Conservation (phyloP, 2,888 invertebrate species). For the Agrochola circellaris region DNA sequence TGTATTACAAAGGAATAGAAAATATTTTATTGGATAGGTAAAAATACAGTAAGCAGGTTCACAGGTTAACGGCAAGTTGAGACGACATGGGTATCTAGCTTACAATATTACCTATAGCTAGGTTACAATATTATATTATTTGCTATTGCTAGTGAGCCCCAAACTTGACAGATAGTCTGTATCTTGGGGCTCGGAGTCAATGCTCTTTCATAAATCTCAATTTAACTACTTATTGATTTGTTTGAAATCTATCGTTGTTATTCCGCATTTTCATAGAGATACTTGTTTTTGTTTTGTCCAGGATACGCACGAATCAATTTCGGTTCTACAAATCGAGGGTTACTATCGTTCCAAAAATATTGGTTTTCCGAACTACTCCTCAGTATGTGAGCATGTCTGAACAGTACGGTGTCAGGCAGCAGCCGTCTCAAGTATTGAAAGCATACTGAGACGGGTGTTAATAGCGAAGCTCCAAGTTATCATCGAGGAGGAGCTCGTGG, state of each 20-base stretch:
- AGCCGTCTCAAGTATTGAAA: constrained; percentile 22
- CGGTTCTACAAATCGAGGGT: too few species aligned
- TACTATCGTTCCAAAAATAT: background rate
- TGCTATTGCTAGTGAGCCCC: too few species aligned
- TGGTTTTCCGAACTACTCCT: background rate
- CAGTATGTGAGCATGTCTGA: constrained; percentile 6
- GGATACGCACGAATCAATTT: background rate
- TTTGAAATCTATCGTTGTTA: background rate
- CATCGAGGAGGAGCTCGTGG: too few species aligned
- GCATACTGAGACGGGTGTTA: constrained; percentile 25
- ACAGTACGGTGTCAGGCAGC: background rate
- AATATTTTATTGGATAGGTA: too few species aligned
- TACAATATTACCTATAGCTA: too few species aligned
- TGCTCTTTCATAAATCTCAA: background rate
- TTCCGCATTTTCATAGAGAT: background rate
- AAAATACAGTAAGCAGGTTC: too few species aligned
- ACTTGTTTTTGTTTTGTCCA: background rate
- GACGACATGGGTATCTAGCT: too few species aligned
- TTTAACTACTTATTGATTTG: background rate
- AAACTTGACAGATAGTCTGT: too few species aligned
- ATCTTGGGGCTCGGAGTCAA: too few species aligned
- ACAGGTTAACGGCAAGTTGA: too few species aligned
- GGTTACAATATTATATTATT: too few species aligned
- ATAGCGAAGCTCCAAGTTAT: background rate
- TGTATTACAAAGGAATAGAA: background rate